A percentile compares a stretch with the other conserved stretches of the same genome.
These are phyloP conservation scores for Cremastinae sp. DNA, from an alignment of 2,888 invertebrate genomes.

Conservation along the genomic window DNA sequence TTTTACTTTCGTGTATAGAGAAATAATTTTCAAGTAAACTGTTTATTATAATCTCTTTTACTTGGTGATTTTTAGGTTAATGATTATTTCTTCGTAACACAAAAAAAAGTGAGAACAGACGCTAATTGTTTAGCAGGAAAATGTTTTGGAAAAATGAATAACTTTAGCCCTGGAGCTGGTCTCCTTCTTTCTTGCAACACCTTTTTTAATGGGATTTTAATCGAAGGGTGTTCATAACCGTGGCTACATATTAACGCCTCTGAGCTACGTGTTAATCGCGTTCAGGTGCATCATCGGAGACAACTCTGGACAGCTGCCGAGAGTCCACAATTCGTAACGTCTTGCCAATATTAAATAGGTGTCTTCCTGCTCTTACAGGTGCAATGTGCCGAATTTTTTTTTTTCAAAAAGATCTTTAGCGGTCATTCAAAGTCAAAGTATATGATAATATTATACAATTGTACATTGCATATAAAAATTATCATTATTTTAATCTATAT, in stretches of 20 bases:
- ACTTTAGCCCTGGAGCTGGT: too few species aligned
- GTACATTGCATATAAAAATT: too few species aligned
- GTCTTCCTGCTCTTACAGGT: conserved; percentile 23
- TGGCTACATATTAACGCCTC: not conserved
- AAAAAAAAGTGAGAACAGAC: too few species aligned
- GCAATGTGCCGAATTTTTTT: not conserved
- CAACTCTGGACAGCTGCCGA: conserved; percentile 41
- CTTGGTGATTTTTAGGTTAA: too few species aligned
- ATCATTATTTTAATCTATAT: too few species aligned
- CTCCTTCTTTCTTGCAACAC: conserved; percentile 2
- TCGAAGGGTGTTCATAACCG: conserved; percentile 4
- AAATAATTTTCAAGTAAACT: too few species aligned
- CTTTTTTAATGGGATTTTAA: conserved; percentile 21
- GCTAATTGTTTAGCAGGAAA: too few species aligned
- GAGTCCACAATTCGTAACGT: conserved; percentile 40
- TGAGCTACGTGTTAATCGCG: not conserved
- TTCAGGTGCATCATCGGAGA: conserved; percentile 32
- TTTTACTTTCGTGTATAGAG: too few species aligned
- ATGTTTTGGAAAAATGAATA: too few species aligned
- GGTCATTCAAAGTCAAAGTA: not conserved
- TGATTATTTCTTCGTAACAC: too few species aligned
- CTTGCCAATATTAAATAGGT: conserved; percentile 24
- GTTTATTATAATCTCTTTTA: too few species aligned
- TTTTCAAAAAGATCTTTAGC: not conserved
- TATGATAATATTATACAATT: too few species aligned